Base-by-base conservation (phyloP, 2,888 invertebrate genomes). In the Epinotia ramella region DNA sequence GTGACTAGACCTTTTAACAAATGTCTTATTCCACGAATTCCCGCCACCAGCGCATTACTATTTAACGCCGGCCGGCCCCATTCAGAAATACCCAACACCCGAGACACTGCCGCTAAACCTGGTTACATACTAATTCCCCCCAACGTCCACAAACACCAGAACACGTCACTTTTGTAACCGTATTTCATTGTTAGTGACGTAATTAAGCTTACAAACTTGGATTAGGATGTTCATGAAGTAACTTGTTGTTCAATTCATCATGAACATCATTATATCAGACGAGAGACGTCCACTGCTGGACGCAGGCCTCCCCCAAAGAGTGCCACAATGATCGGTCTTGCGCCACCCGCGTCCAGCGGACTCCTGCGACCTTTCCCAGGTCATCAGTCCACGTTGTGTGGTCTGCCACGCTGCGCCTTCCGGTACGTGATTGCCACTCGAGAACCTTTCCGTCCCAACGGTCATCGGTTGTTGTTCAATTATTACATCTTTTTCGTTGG, bases 121-220 rank as follows among this genome's bases (percentile, higher is more conserved):
- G 70, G 75, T 59, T 75, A 75, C 75, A 75, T 75, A 71, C 71
- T 67, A 68, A 53, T 70, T 60, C 49, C 12, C 49, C 2, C 57
- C 20, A 56, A 9, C 40, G 13, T 46, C 20, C 59, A 69, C 49
- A 66, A 70, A 66, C 18, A 74, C 60, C 24, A 20, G 53, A 62
- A 53, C 53, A 60, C 28, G 28, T 71, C 53, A 75, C 71, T 60
- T 12, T 3, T 75, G 70, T 71, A 60, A 75, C 64, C 49, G 28
- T 49, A 62, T 20, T 67, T 67, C 53, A 28, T 11, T 53, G 33
- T 18, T 11, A 53, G 28, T 18, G 44, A 12, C 18, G 40, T 18
- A 67, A 67, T 56, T 56, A 67, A 3, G 67, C 67, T n/a, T 66
- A 6, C 18, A 2, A 28, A 5, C 13, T 60, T 13, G 24, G 24